Evolutionary conservation across 2,113 vertebrate genomes (phyloP), one percentile per base, ranked within the genome.

Genomic region (Pachypanchax playfairii): DNA sequence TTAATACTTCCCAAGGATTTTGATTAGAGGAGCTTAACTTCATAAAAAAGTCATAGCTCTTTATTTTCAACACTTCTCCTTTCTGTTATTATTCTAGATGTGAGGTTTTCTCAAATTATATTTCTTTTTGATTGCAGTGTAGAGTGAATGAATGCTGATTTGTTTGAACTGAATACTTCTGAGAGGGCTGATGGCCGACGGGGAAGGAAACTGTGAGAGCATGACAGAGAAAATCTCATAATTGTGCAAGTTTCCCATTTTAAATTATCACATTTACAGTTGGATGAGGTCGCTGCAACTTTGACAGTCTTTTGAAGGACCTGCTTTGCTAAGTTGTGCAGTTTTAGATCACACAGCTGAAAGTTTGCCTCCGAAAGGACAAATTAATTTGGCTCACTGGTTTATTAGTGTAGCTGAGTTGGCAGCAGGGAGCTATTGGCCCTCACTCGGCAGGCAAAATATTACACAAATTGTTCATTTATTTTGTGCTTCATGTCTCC

Each of bases 271-370:
- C 29, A 2, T 69, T 58, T 55, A 77, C 58, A 72, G 65, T 68
- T 68, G 18, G 33, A 47, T 7, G 24, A 60, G 59, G 56, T 57
- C 4, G 9, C 42, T 13, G 53, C 25, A 53, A 65, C 73, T 79
- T 76, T 76, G 70, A 84, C 54, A 48, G 13, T 38, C 28, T 54
- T 72, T 65, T 62, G 42, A 75, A 65, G 55, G 55, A 72, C 56
- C 66, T 33, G 44, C 58, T 72, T 43, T 50, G 22, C 26, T n/a
- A 24, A 4, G 20, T 63, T 38, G 47, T 21, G 9, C 63, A n/a
- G 63, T 26, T 35, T 28, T 28, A 36, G 41, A 54, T 77, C 17
- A 0, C 47, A 44, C 35, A 33, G 56, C 61, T 29, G 46, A 44
- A 74, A 55, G 15, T 65, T 50, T 51, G 21, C 31, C 36, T 75